Evolutionary conservation across 2,797 vertebrate species (phyloP).

Genomic region (Balearica regulorum): DNA sequence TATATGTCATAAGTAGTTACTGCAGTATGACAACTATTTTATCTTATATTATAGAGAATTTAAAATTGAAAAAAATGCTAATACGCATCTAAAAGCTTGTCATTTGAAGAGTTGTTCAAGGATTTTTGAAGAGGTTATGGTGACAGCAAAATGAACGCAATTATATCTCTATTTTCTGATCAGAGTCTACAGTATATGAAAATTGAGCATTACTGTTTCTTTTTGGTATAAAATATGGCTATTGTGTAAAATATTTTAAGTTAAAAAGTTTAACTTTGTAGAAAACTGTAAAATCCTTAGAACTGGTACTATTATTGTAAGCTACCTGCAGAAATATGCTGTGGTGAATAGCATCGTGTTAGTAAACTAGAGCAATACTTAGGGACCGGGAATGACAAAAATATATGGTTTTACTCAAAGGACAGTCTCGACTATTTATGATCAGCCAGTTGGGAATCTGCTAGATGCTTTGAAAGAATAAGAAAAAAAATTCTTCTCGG

Average conservation of each 20-base stretch:
- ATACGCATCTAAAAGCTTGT: constrained; percentile 85
- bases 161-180: constrained; percentile 84
- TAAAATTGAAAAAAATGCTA: constrained; percentile 82
- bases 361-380: neutral
- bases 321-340: neutral
- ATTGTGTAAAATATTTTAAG: constrained; percentile 69
- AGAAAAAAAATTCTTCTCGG: neutral
- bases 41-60: constrained; percentile 76
- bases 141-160: constrained; percentile 85
- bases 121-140: constrained; percentile 82
- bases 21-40: constrained; percentile 77
- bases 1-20: constrained; percentile 76
- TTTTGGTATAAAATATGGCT: constrained; percentile 67
- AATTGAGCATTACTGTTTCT: constrained; percentile 72
- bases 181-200: constrained; percentile 71
- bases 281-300: constrained; percentile 26
- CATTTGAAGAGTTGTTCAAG: constrained; percentile 79
- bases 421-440: neutral
- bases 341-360: neutral
- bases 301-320: constrained; percentile 40
- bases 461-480: neutral
- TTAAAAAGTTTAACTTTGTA: constrained; percentile 71
- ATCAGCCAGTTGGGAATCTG: neutral
- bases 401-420: neutral
- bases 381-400: neutral